Conservation (phyloP, 1,140 invertebrate genomes). For the Eumeta japonica region DNA sequence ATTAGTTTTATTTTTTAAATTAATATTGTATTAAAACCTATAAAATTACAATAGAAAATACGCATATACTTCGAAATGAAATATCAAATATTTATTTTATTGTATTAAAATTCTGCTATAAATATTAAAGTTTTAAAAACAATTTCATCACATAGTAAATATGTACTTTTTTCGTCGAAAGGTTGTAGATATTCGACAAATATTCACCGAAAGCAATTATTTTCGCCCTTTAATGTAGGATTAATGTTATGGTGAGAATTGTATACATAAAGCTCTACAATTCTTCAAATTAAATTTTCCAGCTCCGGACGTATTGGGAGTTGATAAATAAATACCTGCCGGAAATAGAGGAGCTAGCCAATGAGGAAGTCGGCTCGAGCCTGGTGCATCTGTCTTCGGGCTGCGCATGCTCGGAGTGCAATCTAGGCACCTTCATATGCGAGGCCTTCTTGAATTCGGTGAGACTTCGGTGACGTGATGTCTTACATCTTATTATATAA, state of each 20-base stretch:
- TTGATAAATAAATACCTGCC: constrained; percentile 61
- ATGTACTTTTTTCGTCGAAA: constrained; percentile 7
- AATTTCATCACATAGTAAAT: neutral
- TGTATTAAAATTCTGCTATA: no score
- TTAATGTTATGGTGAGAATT: neutral
- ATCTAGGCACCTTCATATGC: constrained; percentile 72
- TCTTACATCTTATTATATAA: no score
- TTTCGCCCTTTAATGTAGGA: no score
- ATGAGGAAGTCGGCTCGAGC: constrained; percentile 56
- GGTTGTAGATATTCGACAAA: no score
- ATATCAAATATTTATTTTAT: no score
- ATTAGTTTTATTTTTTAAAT: no score
- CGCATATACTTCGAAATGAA: no score
- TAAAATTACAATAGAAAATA: no score
- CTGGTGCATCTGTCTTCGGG: constrained; percentile 59
- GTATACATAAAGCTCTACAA: neutral
- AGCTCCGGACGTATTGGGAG: constrained; percentile 49
- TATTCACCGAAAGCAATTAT: no score
- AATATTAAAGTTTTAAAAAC: no score
- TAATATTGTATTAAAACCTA: no score
- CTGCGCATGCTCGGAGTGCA: constrained; percentile 68
- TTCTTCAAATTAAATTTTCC: constrained; percentile 11
- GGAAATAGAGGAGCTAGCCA: constrained; percentile 58
- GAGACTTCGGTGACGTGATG: no score
- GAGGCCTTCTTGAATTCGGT: constrained; percentile 69